These are phyloP conservation scores for Apodemia zela DNA, from an alignment of 2,888 invertebrate genomes.

Conservation along the genomic window DNA sequence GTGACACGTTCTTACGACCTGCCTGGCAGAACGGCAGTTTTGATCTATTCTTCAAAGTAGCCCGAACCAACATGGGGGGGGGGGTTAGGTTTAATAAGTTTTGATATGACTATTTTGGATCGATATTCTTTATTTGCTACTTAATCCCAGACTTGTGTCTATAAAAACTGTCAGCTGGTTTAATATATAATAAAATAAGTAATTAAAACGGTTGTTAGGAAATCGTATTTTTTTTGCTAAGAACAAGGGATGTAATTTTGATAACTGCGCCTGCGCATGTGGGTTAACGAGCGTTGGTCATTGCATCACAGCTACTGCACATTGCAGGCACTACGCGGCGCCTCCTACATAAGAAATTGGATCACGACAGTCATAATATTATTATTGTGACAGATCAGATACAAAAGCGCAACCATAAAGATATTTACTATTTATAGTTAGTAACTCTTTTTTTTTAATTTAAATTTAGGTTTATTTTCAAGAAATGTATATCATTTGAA, in stretches of 20 bases:
- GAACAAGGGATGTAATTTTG: constrained; percentile 42
- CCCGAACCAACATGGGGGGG: too few species aligned
- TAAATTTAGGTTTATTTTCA: too few species aligned
- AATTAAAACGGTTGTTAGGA: constrained; percentile 17
- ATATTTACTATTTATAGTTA: constrained; percentile 24
- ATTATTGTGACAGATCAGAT: constrained; percentile 39
- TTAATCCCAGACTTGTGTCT: too few species aligned
- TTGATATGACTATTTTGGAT: too few species aligned
- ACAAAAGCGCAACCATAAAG: constrained; percentile 28
- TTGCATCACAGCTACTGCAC: constrained; percentile 47
- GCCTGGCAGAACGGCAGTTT: too few species aligned
- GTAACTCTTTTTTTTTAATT: not conserved
- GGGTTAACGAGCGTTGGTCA: constrained; percentile 63
- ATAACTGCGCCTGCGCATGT: constrained; percentile 48
- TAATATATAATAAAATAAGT: too few species aligned
- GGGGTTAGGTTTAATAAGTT: too few species aligned
- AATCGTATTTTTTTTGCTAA: constrained; percentile 23
- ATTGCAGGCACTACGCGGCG: constrained; percentile 33
- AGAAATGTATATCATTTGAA: too few species aligned
- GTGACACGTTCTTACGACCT: too few species aligned
- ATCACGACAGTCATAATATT: constrained; percentile 41
- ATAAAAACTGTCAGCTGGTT: not conserved
- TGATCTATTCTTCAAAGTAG: too few species aligned
- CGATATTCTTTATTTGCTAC: too few species aligned
- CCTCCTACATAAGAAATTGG: constrained; percentile 38